Evolutionary conservation across 1,140 invertebrate genomes (phyloP).

Genomic region (Reticulitermes speratus): DNA sequence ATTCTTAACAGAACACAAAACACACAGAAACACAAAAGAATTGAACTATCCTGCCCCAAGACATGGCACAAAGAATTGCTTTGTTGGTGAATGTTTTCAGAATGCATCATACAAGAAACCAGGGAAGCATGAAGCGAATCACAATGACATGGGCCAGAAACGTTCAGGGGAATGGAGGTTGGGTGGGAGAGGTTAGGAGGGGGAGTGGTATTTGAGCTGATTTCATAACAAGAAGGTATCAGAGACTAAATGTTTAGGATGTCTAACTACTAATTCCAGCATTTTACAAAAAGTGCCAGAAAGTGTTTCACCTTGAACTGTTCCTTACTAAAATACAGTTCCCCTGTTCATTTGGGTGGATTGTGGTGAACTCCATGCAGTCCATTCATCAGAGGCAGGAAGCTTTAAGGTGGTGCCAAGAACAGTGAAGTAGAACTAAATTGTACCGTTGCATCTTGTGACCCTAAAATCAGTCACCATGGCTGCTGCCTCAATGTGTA

Average conservation of each 20-base stretch:
- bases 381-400: neutral
- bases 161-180: neutral
- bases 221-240: neutral
- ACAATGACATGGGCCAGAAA: neutral
- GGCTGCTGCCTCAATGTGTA: neutral
- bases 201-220: neutral
- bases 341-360: neutral
- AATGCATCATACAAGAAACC: neutral
- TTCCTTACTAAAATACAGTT: neutral
- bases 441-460: neutral
- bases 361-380: neutral
- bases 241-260: neutral
- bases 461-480: neutral
- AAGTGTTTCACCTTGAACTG: neutral
- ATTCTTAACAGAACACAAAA: no score
- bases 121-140: slow-evolving; percentile 14
- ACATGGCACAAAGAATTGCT: neutral
- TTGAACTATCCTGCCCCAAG: neutral
- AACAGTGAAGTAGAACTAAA: neutral
- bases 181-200: neutral
- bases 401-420: neutral
- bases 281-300: neutral
- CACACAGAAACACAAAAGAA: neutral
- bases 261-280: neutral
- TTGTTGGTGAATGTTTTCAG: neutral